Base-by-base conservation (phyloP, 1,140 invertebrate species). In the Panonychus citri region DNA sequence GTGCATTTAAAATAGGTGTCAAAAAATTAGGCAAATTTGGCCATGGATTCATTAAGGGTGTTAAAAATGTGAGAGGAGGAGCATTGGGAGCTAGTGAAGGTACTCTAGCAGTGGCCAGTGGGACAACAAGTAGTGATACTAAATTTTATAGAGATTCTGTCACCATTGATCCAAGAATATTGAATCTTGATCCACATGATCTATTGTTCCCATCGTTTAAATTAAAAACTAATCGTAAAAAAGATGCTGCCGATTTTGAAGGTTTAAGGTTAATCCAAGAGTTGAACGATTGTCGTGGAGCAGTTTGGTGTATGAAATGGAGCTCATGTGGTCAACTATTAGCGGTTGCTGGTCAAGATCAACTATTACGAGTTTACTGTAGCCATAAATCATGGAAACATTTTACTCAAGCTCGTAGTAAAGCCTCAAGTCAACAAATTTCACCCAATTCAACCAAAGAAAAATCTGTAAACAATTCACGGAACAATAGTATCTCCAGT, bases 271-370 rank as follows among this genome's bases (percentile, higher is more conserved):
- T 62, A 17, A 43, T 62, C 25, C 60, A 62, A 52, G 60, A 62
- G 40, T 28, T 62, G 17, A 54, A 61, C 46, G 60, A 62, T 51
- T 62, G 59, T 42, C 54, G 43, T 17, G 68, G 64, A 34, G 72
- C 75, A 39, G 65, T 76, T 48, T 76, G 74, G 74, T 69, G 66
- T 15, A 72, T 75, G 66, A 75, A 75, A 64, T 76, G 37, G 53
- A 62, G 60, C 39, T 24, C 39, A 37, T 71, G 70, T 64, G 73
- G 74, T 27, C 64, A 70, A 57, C 59, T 75, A n/a, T 62, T 75
- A 63, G 73, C 74, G 0, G 73, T 73, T 19, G 74, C 71, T 52
- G 74, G 74, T 27, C 71, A 74, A 60, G 74, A 76, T 62, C 67
- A 69, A 54, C 64, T 74, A 15, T 57, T 76, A 13, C 62, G 72